Base-by-base conservation (phyloP, 2,888 invertebrate genomes). In the Scaptomyza cyrtandrae region DNA sequence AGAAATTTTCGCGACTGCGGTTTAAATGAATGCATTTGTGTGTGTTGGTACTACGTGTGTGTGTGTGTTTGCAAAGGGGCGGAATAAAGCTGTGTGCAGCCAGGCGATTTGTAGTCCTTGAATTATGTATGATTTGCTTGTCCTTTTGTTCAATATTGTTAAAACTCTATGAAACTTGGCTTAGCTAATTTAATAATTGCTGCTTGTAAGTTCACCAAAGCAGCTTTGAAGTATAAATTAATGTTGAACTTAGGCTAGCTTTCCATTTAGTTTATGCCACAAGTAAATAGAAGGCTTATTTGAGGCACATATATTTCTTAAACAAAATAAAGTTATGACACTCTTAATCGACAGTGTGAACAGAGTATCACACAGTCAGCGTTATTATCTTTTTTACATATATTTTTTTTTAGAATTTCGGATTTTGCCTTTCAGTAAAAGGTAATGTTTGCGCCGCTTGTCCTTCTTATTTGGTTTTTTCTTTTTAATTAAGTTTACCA, bases 1-100 rank as follows among this genome's bases (percentile, higher is more conserved):
- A 67, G 66, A 78, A 86, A 75, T 72, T 56, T 59, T 68, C 79
- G 78, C 69, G 55, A 64, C 58, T 56, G 52, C 44, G 52, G 70
- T 44, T 67, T 64, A 50, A 55, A 24, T 19, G 31, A 39, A 43
- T 33, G 27, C 31, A 24, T 24, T 45, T 6, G 10, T 44, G 29
- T 6, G 10, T 44, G 29, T 10, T 39, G 43, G 52, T 39, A 24
- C 24, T 24, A 16, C 11, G 27, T 39, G 14, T 44, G 10, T n/a
- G 31, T 43, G 43, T 56, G 29, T 33, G n/a, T 49, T 3, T 29
- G 7, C 11, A n/a, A 27, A 16, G 16, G 24, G 35, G 16, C 16
- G 41, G 39, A 41, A 10, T 31, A 13, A 9, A 4, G 0, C 2
- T 6, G 11, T 24, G n/a, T 52, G 43, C 41, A 41, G 41, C 33